Evolutionary conservation across 2,888 invertebrate species (phyloP).

Genomic region (Copidosoma aretas): DNA sequence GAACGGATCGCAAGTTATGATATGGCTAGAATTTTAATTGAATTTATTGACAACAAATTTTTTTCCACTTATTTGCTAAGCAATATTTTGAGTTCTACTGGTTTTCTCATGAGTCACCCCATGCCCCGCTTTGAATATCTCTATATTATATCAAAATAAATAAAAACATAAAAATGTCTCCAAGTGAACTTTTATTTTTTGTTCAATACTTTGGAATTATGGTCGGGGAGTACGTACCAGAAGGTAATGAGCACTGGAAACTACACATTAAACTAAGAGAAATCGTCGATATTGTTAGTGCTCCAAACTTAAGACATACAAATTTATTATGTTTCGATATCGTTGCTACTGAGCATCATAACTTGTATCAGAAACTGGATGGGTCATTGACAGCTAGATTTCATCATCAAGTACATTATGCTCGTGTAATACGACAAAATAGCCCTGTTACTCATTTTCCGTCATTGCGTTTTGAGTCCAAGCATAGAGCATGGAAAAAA

Average conservation of each 20-base stretch:
- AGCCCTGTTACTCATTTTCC: neutral
- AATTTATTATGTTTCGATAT: neutral
- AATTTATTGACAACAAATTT: conserved; percentile 7
- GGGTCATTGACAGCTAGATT: conserved; percentile 14
- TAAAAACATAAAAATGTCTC: conserved; percentile 19
- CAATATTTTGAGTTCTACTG: conserved; percentile 16
- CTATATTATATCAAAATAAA: too few relatives aligned
- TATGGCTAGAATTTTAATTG: conserved; percentile 9
- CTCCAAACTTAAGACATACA: neutral
- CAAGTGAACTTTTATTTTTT: conserved; percentile 30
- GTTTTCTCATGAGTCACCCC: conserved; percentile 12
- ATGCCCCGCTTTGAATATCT: conserved; percentile 4
- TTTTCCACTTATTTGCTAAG: conserved; percentile 17
- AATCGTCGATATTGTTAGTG: neutral
- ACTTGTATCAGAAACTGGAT: neutral
- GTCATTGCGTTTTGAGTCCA: neutral
- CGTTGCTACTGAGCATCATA: neutral
- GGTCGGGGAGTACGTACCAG: conserved; percentile 16
- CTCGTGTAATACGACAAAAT: neutral
- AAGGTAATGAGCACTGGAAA: conserved; percentile 15
- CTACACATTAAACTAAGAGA: neutral
- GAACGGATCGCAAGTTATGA: conserved; percentile 19
- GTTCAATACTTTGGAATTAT: conserved; percentile 29
- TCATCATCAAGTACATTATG: neutral
- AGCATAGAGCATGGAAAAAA: neutral